Percentiles rank a stretch among this genome's conserved stretches.
Conservation (phyloP, 2,797 vertebrate genomes). For the Mormyrops boulengeri region DNA sequence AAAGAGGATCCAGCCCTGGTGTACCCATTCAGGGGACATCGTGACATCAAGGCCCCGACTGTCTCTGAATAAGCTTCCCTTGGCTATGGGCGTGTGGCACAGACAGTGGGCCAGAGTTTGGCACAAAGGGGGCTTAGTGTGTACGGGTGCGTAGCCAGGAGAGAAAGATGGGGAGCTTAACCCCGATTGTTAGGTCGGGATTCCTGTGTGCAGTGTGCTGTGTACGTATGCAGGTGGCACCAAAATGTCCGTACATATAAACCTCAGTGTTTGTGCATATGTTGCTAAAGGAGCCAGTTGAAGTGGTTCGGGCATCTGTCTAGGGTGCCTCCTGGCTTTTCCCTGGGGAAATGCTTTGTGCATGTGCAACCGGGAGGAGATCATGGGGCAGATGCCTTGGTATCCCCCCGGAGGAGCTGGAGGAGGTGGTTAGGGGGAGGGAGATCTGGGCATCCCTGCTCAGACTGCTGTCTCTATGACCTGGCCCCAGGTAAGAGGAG, state of each 20-base stretch:
- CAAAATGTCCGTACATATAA: background rate
- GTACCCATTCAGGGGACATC: slow-evolving; percentile 5
- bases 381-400: background rate
- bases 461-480: background rate
- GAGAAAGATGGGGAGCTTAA: slow-evolving; percentile 36
- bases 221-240: background rate
- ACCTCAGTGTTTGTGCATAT: background rate
- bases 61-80: background rate
- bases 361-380: background rate
- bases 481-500: background rate
- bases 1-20: slow-evolving; percentile 2
- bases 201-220: slow-evolving; percentile 49
- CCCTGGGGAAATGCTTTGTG: background rate
- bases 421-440: background rate
- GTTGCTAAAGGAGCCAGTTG: background rate
- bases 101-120: background rate
- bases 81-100: background rate
- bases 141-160: background rate
- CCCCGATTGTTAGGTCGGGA: slow-evolving; percentile 51
- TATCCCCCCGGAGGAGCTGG: background rate
- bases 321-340: background rate
- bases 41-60: slow-evolving; percentile 3
- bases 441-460: background rate
- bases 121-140: background rate
- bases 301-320: background rate